Evolutionary conservation across 1,140 invertebrate species (phyloP), one percentile per base, ranked within the genome.

Genomic region (Hydropsyche tenuis): DNA sequence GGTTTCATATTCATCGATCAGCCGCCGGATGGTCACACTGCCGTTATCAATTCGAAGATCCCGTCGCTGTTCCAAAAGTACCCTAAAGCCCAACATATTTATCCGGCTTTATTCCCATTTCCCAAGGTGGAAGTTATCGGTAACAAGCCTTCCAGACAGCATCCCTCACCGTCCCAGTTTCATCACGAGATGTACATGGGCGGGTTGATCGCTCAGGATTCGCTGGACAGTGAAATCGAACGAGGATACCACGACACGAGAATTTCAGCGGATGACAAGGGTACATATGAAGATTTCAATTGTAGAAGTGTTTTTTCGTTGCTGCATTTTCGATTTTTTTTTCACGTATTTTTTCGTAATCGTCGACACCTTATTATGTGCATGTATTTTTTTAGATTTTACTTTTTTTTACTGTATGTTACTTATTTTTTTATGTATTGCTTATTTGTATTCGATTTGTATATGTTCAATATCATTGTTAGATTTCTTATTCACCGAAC

Each of bases 11-110:
- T 78, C 53, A 66, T 78, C n/a, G 77, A 78, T 48, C 77, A 78
- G 25, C 77, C 77, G 0, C 77, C 77, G 16, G 77, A 78, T 62
- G 77, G 74, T 2, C 77, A 78, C 53, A 48, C 64, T 14, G 65
- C 63, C 6, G n/a, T 72, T 42, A 73, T 76, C 27, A 78, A 78
- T 56, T 68, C 84, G 23, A 85, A 87, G 80, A 91, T 91, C 80
- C 91, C 88, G n/a, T 90, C 84, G 78, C 87, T 91, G 23, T 92
- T 92, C 81, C 89, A 90, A 80, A 87, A 89, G 68, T 92, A 92
- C 78, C 88, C 89, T 51, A 92, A 92, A 83, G 90, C 91, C 45
- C 90, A 92, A 79, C 87, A 90, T 75, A 90, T 93, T 48, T 92
- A 92, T 79, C 91, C 91, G 0, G 87, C 89, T 75, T 48, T 77